Base-by-base conservation (phyloP, 2,113 vertebrate genomes). In the Leiothrix lutea region DNA sequence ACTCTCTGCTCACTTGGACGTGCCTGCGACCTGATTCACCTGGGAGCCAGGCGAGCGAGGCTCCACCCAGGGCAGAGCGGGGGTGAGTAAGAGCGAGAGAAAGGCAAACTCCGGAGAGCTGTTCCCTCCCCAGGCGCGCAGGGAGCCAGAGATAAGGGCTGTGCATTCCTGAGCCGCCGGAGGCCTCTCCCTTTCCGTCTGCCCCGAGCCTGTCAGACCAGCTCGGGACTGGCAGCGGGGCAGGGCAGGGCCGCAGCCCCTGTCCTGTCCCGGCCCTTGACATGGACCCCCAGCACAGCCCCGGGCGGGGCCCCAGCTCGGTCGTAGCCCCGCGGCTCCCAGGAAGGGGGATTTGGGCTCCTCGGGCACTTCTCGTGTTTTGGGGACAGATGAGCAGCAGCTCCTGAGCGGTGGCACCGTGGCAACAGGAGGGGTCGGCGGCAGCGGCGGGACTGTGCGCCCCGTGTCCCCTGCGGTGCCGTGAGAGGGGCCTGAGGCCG, bases 31-130 rank as follows among this genome's bases (percentile, higher is more conserved):
- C 92, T 92, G 96, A 95, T 95, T 95, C 96, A 95, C 96, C 94
- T 94, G 81, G 19, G 29, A 92, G 92, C 84, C 80, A 72, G 80
- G 18, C 57, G 47, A 60, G 58, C 53, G 78, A 95, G 69, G 96
- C 97, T 97, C 96, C 97, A 94, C 96, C 97, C 96, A 92, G 92
- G 93, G 88, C 80, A 84, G 90, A 83, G 87, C 54, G 47, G 87
- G 95, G 73, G 96, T 96, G 96, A 97, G 94, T 97, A 96, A 97
- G 73, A 96, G 92, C 8, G 79, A 92, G 94, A 92, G 95, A 94
- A 96, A 94, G 77, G 86, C 93, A 92, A 96, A 96, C 93, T 93
- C 93, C 0, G 93, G 94, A 95, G 86, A 94, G 90, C 80, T 92
- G 29, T 90, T 95, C 96, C 95, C 90, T 94, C 84, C 89, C 86